Conservation (phyloP, 2,888 invertebrate species). For the Onthophagus sagittarius region DNA sequence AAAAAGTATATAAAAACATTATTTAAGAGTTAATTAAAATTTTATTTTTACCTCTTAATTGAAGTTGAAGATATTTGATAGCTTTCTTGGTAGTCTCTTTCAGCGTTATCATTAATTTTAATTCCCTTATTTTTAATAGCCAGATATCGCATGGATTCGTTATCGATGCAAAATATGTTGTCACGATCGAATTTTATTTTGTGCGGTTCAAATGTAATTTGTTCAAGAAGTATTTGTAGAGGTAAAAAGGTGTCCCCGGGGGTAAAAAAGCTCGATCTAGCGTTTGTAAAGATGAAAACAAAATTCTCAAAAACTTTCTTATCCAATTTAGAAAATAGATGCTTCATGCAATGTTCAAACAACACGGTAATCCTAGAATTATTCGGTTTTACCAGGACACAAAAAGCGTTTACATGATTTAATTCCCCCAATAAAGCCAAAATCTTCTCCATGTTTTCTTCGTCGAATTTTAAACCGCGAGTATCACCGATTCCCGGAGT, state of each 20-base stretch:
- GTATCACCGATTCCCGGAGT: slow-evolving; percentile 41
- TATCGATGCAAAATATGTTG: slow-evolving; percentile 43
- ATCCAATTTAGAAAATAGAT: slow-evolving; percentile 40
- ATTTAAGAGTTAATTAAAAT: background rate
- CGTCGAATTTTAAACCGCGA: slow-evolving; percentile 30
- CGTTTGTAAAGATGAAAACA: slow-evolving; percentile 41
- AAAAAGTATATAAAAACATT: background rate
- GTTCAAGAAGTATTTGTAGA: slow-evolving; percentile 33
- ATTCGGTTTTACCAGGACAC: slow-evolving; percentile 39
- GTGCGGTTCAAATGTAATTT: slow-evolving; percentile 31
- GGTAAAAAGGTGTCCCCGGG: slow-evolving; percentile 38
- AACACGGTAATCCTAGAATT: slow-evolving; percentile 36
- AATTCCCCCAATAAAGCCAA: slow-evolving; percentile 37
- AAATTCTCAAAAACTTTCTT: slow-evolving; percentile 40
- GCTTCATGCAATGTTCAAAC: slow-evolving; percentile 41
- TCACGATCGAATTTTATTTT: slow-evolving; percentile 32
- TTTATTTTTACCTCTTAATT: slow-evolving; percentile 16
- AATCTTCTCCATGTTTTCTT: slow-evolving; percentile 31
- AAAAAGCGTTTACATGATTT: slow-evolving; percentile 40
- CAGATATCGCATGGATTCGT: slow-evolving; percentile 40
- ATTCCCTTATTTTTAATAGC: slow-evolving; percentile 35
- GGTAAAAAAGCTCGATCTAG: slow-evolving; percentile 35
- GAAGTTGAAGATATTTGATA: slow-evolving; percentile 31
- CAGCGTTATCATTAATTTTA: slow-evolving; percentile 24
- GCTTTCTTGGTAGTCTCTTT: slow-evolving; percentile 29